A percentile compares a stretch with the other conserved stretches of the same genome.
Evolutionary conservation across 2,888 invertebrate genomes (phyloP).

Genomic region (Ashinkailepas kermadecensis): DNA sequence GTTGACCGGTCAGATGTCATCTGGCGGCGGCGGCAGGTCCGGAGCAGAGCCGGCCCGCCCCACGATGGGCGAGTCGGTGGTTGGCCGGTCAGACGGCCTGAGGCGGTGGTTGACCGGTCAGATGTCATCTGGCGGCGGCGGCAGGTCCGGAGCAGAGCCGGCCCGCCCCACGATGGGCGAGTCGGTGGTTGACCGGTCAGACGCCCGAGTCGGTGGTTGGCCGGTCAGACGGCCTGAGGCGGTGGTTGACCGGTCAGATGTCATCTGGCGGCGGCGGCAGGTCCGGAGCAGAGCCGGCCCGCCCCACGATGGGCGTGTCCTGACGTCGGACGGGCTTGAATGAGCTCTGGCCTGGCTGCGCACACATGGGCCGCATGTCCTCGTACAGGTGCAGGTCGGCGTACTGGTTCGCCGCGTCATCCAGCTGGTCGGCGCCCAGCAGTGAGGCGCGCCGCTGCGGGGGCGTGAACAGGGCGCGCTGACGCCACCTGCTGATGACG

Average conservation of each 20-base stretch:
- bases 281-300: neutral
- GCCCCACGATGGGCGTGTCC: neutral
- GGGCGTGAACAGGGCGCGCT: neutral
- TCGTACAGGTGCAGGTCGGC: neutral
- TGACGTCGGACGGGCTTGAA: neutral
- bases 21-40: no score
- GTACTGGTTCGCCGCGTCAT: neutral
- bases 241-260: neutral
- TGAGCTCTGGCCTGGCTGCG: neutral
- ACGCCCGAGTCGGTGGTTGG: no score
- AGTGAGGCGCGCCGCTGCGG: neutral
- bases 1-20: no score
- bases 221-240: no score
- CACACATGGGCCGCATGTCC: neutral
- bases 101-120: no score
- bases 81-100: no score
- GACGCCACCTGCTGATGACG: neutral
- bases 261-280: neutral
- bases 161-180: no score
- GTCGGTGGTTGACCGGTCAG: no score
- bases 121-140: no score
- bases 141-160: no score
- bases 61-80: no score
- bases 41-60: no score
- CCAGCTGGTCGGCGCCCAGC: neutral